A percentile compares a stretch with the other conserved stretches of the same genome.
These are phyloP conservation scores for Heliothis peltigera DNA, from an alignment of 2,888 invertebrate genomes.

Conservation along the genomic window DNA sequence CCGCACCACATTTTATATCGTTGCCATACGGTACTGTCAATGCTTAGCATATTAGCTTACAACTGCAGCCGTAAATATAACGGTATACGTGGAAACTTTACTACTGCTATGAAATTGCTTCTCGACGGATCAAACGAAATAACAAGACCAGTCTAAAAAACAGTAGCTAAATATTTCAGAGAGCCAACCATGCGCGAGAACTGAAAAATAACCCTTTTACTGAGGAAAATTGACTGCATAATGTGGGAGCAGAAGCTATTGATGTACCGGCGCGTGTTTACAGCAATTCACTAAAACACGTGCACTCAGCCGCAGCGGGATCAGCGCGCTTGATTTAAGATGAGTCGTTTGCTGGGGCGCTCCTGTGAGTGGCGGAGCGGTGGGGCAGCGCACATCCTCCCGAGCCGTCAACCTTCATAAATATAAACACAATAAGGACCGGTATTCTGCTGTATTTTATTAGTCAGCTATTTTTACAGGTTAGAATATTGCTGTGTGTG, in stretches of 20 bases:
- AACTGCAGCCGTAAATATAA: slow-evolving; percentile 4
- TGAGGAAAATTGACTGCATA: slow-evolving; percentile 32
- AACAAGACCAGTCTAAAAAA: slow-evolving; percentile 8
- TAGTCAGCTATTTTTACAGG: slow-evolving; percentile 31
- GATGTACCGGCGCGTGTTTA: slow-evolving; percentile 30
- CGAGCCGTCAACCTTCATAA: slow-evolving; percentile 59
- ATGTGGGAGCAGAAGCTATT: slow-evolving; percentile 30
- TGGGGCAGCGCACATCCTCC: slow-evolving; percentile 54
- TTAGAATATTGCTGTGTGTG: slow-evolving; percentile 7
- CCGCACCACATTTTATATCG: neutral
- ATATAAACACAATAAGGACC: slow-evolving; percentile 40
- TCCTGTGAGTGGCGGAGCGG: slow-evolving; percentile 28
- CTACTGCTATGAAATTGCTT: slow-evolving; percentile 4
- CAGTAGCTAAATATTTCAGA: slow-evolving; percentile 15
- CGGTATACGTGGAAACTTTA: neutral
- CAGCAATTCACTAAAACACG: slow-evolving; percentile 45
- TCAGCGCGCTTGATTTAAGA: slow-evolving; percentile 70
- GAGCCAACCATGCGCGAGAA: neutral
- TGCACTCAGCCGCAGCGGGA: slow-evolving; percentile 37
- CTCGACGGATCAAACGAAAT: slow-evolving; percentile 15
- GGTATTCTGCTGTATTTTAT: slow-evolving; percentile 34
- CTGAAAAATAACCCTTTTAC: slow-evolving; percentile 29
- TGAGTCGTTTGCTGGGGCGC: slow-evolving; percentile 59
- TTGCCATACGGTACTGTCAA: neutral
- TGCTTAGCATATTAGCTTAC: neutral